phyloP scores from a whole-genome alignment of 2,113 vertebrate genomes.

The Hylia prasina region DNA sequence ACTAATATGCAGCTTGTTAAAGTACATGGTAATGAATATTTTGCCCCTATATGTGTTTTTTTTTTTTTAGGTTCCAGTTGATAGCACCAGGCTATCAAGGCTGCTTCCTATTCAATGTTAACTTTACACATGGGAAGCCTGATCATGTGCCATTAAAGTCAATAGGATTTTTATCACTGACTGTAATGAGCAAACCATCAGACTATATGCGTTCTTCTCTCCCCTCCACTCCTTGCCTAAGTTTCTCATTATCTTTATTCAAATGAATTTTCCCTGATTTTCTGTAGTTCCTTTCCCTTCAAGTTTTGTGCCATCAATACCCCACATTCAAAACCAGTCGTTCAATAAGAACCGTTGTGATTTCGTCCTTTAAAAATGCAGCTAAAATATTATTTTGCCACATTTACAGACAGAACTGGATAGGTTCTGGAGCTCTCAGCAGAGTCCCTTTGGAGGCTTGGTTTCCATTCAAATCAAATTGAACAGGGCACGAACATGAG shows the following conservation, averaged over 20 bases:
- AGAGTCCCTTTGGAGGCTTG: conserved; percentile 8
- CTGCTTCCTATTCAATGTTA: neutral
- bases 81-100: neutral
- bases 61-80: neutral
- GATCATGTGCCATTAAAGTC: conserved; percentile 7
- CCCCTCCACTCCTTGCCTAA: neutral
- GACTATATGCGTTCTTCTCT: neutral
- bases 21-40: neutral
- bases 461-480: conserved; percentile 32
- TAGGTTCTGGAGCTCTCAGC: neutral
- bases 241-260: neutral
- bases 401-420: neutral
- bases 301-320: neutral
- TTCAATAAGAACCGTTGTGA: neutral
- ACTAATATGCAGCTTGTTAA: neutral
- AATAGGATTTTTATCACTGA: conserved; percentile 24
- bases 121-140: conserved; percentile 15
- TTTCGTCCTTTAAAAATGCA: neutral
- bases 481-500: neutral
- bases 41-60: neutral
- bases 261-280: neutral
- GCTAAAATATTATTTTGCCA: neutral
- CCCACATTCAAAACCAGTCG: neutral
- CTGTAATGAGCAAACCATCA: neutral
- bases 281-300: neutral